Conservation (phyloP, 2,113 vertebrate genomes). For the Scatophagus argus region DNA sequence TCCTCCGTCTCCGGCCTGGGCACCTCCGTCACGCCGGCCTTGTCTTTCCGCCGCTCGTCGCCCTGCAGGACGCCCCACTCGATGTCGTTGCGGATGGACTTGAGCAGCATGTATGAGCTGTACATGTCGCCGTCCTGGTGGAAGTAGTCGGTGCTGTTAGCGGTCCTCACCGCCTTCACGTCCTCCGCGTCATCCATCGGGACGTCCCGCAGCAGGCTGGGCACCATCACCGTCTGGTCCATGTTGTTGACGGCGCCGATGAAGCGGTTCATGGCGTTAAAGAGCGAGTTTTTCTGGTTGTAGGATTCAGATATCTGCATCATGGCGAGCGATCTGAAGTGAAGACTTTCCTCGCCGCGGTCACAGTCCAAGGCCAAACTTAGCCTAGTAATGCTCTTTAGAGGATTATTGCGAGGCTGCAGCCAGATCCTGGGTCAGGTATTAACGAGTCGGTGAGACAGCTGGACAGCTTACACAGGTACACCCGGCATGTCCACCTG, state of each 20-base stretch:
- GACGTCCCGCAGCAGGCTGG: conserved; percentile 93
- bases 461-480: neutral
- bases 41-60: conserved; percentile 86
- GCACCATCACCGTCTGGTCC: conserved; percentile 98
- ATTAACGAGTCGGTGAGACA: neutral
- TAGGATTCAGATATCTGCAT: conserved; percentile 92
- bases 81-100: conserved; percentile 94
- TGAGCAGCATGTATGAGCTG: conserved; percentile 91
- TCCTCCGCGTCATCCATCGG: conserved; percentile 84
- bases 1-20: conserved; percentile 66
- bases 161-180: conserved; percentile 47
- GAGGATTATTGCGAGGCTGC: conserved; percentile 52
- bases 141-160: conserved; percentile 20
- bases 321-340: conserved; percentile 62
- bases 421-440: conserved; percentile 9
- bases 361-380: conserved; percentile 33
- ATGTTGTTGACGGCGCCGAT: conserved; percentile 96
- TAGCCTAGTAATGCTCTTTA: conserved; percentile 59
- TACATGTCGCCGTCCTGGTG: conserved; percentile 91
- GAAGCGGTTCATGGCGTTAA: conserved; percentile 94
- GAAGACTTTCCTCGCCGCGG: neutral
- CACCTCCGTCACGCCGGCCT: conserved; percentile 60
- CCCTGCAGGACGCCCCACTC: conserved; percentile 92
- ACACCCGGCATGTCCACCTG: neutral
- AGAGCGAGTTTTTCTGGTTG: conserved; percentile 93